Base-by-base conservation (phyloP, 2,113 vertebrate species). In the Cricetomys ansorgei region DNA sequence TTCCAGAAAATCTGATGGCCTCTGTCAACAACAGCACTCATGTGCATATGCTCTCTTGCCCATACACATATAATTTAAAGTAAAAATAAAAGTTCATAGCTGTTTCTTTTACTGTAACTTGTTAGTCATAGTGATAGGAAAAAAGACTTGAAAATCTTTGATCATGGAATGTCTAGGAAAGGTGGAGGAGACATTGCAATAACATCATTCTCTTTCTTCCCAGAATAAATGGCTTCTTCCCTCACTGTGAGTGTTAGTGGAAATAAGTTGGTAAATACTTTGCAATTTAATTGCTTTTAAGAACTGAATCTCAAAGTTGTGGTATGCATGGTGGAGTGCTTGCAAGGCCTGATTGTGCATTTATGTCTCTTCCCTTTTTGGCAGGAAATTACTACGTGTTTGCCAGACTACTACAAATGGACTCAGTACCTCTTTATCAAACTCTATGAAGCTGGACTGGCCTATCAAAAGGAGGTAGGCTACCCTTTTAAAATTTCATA, bases 381-480 rank as follows among this genome's bases (percentile, higher is more conserved):
- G 65, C 98, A 99, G 99, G 99, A 99, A 98, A 97, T 99, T 95
- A 99, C 99, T 50, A 99, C 99, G 8, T 99, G 99, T 97, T 98
- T 98, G 48, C 99, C 99, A 65, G 99, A 99, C 76, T 99, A 99
- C 98, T 99, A 99, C 98, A 99, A 95, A 83, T 99, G 99, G 99
- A 99, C 99, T 1, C 99, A 99, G 8, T 99, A 99, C 98, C 98
- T 99, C 92, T 99, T 99, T 91, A 97, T 99, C 94, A 99, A 99
- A 95, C 99, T 99, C 94, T 99, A 99, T 73, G 98, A 99, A 98
- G 99, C 99, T 81, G 99, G 99, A 9, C 98, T 99, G 80, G 99
- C 99, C 29, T 99, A 99, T 98, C 99, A 99, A 96, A 99, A 99
- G 98, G 99, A 99, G 99, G 99, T 99, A 97, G 96, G 76, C 69